Conservation (phyloP, 2,888 invertebrate species). For the Lasiommata megera region DNA sequence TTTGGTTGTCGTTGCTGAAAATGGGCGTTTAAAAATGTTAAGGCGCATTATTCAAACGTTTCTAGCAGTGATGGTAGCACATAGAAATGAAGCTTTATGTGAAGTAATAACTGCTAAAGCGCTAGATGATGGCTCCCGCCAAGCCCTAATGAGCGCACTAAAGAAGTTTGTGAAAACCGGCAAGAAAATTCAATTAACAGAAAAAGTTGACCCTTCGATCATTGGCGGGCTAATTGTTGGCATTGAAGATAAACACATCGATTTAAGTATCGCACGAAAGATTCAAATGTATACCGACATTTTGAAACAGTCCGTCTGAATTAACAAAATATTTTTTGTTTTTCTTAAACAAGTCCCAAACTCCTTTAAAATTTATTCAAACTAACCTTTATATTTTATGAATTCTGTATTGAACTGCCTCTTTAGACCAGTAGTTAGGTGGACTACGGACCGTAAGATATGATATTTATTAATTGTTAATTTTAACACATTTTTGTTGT, state of each 20-base stretch:
- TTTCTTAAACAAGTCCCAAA: too few relatives aligned
- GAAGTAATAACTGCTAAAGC: slow-evolving; percentile 67
- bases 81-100: slow-evolving; percentile 62
- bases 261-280: slow-evolving; percentile 60
- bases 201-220: slow-evolving; percentile 56
- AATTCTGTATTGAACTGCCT: too few relatives aligned
- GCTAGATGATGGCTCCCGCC: slow-evolving; percentile 45
- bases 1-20: slow-evolving; percentile 59
- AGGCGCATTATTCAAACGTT: slow-evolving; percentile 58
- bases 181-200: slow-evolving; percentile 59
- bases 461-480: too few relatives aligned
- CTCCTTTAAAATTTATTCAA: too few relatives aligned
- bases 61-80: slow-evolving; percentile 60
- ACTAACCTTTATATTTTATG: too few relatives aligned
- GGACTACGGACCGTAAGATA: too few relatives aligned
- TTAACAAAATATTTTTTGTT: too few relatives aligned
- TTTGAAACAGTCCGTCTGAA: slow-evolving; percentile 49
- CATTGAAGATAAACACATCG: slow-evolving; percentile 66
- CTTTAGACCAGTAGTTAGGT: too few relatives aligned
- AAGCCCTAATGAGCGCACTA: slow-evolving; percentile 49
- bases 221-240: slow-evolving; percentile 68
- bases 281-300: slow-evolving; percentile 61
- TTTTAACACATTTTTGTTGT: too few relatives aligned
- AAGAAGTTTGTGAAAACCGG: slow-evolving; percentile 52
- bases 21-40: slow-evolving; percentile 58